These are phyloP conservation scores for Trissolcus japonicus DNA, from an alignment of 2,888 invertebrate genomes.

Conservation along the genomic window DNA sequence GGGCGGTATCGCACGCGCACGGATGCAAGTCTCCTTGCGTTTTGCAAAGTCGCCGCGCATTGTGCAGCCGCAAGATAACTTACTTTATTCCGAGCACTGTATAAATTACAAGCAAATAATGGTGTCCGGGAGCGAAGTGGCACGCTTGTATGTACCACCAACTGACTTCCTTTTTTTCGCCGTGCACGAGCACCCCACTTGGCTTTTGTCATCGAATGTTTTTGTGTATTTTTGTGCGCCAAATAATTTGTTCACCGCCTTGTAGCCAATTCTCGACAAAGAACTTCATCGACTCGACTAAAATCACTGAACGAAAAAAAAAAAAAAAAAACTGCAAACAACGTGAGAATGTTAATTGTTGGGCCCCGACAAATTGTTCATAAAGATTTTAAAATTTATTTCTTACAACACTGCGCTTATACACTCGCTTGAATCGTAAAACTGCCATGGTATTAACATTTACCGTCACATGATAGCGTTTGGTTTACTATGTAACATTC, in stretches of 20 bases:
- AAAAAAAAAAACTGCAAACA: not conserved
- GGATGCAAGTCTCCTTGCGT: constrained; percentile 48
- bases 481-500: not conserved
- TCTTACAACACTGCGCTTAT: too few species aligned
- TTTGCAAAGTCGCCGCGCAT: constrained; percentile 58
- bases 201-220: constrained; percentile 11
- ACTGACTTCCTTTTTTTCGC: constrained; percentile 28
- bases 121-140: constrained; percentile 53
- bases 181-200: constrained; percentile 9
- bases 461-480: not conserved
- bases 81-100: constrained; percentile 65
- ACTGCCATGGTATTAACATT: not conserved
- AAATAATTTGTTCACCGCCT: not conserved
- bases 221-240: not conserved
- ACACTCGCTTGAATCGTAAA: not conserved
- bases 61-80: constrained; percentile 66
- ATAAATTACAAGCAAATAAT: constrained; percentile 70
- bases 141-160: constrained; percentile 14
- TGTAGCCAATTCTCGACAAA: not conserved
- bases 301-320: not conserved
- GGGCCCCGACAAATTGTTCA: too few species aligned
- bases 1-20: constrained; percentile 58
- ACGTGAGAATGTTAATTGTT: too few species aligned
- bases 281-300: not conserved
- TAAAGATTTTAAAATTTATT: too few species aligned